Evolutionary conservation across 2,888 invertebrate genomes (phyloP).

Genomic region (Elegia similella): DNA sequence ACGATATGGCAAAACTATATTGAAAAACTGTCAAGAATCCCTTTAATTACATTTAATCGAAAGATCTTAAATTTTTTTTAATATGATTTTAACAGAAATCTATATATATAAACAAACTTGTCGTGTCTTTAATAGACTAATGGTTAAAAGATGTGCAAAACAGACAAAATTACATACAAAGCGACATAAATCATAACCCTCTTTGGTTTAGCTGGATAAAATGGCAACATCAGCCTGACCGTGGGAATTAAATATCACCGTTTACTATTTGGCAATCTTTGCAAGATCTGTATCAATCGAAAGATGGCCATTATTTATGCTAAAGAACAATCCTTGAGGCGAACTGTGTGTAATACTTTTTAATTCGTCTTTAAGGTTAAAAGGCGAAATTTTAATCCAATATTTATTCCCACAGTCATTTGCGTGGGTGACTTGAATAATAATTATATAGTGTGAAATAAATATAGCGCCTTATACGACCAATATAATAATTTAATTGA

Average conservation of each 20-base stretch:
- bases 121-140: too few species aligned
- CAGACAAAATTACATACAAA: too few species aligned
- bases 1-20: too few species aligned
- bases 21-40: too few species aligned
- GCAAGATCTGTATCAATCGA: slow-evolving; percentile 2
- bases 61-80: too few species aligned
- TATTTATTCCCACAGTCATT: not conserved
- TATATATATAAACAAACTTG: too few species aligned
- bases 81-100: too few species aligned
- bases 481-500: not conserved
- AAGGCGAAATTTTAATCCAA: not conserved
- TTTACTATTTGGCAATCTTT: not conserved
- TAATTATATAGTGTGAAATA: not conserved
- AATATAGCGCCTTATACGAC: not conserved
- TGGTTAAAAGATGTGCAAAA: too few species aligned
- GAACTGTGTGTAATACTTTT: not conserved
- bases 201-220: too few species aligned
- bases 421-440: not conserved
- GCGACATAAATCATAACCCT: too few species aligned
- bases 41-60: too few species aligned
- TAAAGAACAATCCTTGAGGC: slow-evolving; percentile 1
- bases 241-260: not conserved
- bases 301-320: not conserved
- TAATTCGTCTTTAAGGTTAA: not conserved
- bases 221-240: not conserved